phyloP scores from a whole-genome alignment of 2,888 invertebrate species.

The Achlya flavicornis region DNA sequence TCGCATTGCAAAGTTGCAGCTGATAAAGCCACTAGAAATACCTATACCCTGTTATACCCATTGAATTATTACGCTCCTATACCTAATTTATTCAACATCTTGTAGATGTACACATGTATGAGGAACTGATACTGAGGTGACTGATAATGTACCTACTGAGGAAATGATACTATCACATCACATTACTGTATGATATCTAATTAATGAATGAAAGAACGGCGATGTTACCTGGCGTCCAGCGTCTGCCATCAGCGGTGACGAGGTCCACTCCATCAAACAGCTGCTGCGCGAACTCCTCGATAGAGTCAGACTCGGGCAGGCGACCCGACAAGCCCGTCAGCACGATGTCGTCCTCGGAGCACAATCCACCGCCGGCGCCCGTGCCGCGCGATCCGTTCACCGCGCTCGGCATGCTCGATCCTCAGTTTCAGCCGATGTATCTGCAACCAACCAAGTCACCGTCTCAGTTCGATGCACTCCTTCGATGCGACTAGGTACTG shows the following conservation, averaged over 20 bases:
- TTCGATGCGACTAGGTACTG: not conserved
- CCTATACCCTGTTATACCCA: too few relatives aligned
- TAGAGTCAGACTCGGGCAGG: slow-evolving; percentile 94
- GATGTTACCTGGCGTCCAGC: slow-evolving; percentile 89
- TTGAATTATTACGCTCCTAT: too few relatives aligned
- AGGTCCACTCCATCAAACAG: slow-evolving; percentile 96
- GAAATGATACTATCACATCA: too few relatives aligned
- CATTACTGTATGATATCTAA: too few relatives aligned
- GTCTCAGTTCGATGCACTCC: slow-evolving; percentile 1
- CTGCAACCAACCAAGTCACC: slow-evolving; percentile 46
- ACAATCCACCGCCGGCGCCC: slow-evolving; percentile 31
- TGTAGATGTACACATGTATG: too few relatives aligned
- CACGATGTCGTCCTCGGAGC: slow-evolving; percentile 86
- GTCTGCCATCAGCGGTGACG: slow-evolving; percentile 94
- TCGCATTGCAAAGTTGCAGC: too few relatives aligned
- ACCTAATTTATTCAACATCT: too few relatives aligned
- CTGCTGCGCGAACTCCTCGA: slow-evolving; percentile 96
- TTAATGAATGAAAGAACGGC: not conserved
- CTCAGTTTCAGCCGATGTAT: slow-evolving; percentile 27
- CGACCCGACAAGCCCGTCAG: slow-evolving; percentile 94
- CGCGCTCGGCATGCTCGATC: slow-evolving; percentile 64
- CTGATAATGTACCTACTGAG: too few relatives aligned
- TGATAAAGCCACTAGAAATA: too few relatives aligned
- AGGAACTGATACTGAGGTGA: too few relatives aligned
- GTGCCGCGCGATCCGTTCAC: slow-evolving; percentile 63